phyloP scores from a whole-genome alignment of 2,797 vertebrate genomes.

The Phrynocephalus guinanensis region DNA sequence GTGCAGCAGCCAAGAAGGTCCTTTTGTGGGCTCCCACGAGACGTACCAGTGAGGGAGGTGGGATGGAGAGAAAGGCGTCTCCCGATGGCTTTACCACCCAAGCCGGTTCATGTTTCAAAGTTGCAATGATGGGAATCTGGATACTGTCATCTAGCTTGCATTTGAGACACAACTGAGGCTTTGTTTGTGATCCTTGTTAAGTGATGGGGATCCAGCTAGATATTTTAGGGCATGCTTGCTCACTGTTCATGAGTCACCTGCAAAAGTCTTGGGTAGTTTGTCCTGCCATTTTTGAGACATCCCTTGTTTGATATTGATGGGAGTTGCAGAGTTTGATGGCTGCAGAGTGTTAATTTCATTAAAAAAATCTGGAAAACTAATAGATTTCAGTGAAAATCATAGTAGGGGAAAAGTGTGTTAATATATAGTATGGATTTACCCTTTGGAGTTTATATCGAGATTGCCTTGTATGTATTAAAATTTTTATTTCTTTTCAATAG shows the following conservation, averaged over 20 bases:
- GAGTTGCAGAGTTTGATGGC: neutral
- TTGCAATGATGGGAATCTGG: no score
- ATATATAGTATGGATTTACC: neutral
- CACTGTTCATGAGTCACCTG: neutral
- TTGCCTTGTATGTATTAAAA: neutral
- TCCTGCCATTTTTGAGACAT: neutral
- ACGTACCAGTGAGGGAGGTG: no score
- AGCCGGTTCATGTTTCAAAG: no score
- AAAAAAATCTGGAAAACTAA: neutral
- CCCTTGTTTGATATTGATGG: neutral
- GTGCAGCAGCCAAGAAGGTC: no score
- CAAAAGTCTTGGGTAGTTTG: no score
- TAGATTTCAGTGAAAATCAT: neutral
- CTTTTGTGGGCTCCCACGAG: no score
- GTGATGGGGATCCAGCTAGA: neutral
- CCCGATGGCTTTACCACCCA: no score
- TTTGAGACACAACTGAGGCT: neutral
- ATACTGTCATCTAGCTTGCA: no score
- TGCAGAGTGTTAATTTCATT: neutral
- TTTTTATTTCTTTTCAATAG: neutral
- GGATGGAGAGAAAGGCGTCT: no score
- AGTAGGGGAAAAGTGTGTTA: neutral
- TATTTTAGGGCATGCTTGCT: neutral
- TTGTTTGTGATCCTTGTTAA: neutral
- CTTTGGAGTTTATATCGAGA: neutral